Evolutionary conservation across 2,113 vertebrate genomes (phyloP).

Genomic region (Shinisaurus crocodilurus): DNA sequence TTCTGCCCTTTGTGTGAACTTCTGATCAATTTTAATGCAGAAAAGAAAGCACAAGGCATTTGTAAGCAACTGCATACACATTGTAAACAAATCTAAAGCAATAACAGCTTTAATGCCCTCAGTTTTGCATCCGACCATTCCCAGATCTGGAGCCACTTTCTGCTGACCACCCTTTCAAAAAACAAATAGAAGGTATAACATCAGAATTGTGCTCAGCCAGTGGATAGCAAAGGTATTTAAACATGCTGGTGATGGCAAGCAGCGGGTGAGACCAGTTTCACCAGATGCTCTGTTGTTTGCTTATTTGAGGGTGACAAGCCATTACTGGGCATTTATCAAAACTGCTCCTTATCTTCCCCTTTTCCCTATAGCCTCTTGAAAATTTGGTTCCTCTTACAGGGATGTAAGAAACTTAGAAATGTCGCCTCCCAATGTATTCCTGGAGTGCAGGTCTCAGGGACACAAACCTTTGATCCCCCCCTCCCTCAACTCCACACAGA

Average conservation of each 20-base stretch:
- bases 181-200: neutral
- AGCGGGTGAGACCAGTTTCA: neutral
- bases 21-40: neutral
- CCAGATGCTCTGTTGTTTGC: neutral
- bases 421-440: neutral
- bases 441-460: conserved; percentile 13
- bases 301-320: neutral
- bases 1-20: neutral
- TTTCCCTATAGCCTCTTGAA: conserved; percentile 3
- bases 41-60: neutral
- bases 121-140: neutral
- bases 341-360: neutral
- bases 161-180: neutral
- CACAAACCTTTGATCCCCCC: neutral
- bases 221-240: neutral
- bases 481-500: neutral
- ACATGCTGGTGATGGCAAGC: neutral
- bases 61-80: neutral
- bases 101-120: neutral
- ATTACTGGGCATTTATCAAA: neutral
- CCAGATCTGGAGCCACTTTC: neutral
- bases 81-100: neutral
- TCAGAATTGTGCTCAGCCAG: neutral
- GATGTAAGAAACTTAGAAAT: neutral
- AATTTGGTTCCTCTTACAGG: neutral